Conservation (phyloP, 1,140 invertebrate genomes). For the Lasioglossum baleicum region DNA sequence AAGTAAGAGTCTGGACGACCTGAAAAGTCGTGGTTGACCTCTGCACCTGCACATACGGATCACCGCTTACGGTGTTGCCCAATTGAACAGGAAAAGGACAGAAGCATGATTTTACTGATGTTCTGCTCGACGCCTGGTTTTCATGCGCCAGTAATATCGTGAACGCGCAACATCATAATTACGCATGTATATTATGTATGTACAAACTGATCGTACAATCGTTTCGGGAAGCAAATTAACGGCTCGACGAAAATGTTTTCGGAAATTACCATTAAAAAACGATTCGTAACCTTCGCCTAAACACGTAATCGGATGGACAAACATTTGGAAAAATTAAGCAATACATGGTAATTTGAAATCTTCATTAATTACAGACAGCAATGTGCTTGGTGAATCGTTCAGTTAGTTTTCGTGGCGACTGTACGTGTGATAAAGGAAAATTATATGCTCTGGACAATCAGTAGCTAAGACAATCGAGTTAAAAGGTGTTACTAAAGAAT, state of each 20-base stretch:
- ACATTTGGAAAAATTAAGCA: no score
- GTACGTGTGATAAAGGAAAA: not conserved
- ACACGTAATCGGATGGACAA: no score
- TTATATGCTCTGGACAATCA: not conserved
- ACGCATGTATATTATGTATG: not conserved
- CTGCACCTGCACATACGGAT: slow-evolving; percentile 33
- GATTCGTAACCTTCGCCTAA: no score
- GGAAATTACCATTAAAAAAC: no score
- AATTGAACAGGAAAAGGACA: slow-evolving; percentile 34
- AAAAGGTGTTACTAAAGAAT: no score
- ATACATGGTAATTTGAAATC: no score
- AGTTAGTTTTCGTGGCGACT: not conserved
- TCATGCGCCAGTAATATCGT: no score
- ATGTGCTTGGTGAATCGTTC: no score
- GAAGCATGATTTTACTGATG: slow-evolving; percentile 18
- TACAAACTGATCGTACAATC: not conserved
- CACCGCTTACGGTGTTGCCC: slow-evolving; percentile 24
- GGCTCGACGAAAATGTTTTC: no score
- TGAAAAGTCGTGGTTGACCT: slow-evolving; percentile 26
- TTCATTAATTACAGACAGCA: no score
- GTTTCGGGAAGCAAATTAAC: no score
- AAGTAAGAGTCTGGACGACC: slow-evolving; percentile 34
- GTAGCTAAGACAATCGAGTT: not conserved
- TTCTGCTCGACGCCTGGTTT: no score
- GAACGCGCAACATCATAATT: not conserved